phyloP scores from a whole-genome alignment of 30 jellyfish, hydroid and myxozoan species.

The Hydractinia symbiolongicarpus region DNA sequence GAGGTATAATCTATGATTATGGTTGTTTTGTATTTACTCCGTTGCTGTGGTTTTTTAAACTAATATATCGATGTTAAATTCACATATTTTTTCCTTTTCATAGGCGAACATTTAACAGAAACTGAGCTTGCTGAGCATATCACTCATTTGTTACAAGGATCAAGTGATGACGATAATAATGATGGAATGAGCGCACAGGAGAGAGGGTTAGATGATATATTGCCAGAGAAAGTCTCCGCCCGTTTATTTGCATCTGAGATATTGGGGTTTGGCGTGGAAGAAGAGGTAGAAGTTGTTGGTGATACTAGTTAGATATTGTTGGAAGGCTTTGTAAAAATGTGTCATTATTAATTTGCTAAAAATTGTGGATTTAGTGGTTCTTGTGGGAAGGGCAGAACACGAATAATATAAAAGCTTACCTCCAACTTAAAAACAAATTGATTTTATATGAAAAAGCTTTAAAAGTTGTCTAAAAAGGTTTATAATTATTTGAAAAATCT shows the following conservation, averaged over 20 bases:
- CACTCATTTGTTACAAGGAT: not conserved
- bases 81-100: not conserved
- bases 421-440: too few species aligned
- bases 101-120: constrained; percentile 10
- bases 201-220: not conserved
- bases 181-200: not conserved
- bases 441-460: too few species aligned
- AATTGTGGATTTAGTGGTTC: too few species aligned
- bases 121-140: not conserved
- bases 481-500: too few species aligned
- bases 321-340: too few species aligned
- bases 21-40: not conserved
- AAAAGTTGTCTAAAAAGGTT: too few species aligned
- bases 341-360: too few species aligned
- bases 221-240: constrained; percentile 9
- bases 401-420: too few species aligned
- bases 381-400: too few species aligned
- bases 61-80: not conserved
- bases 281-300: not conserved
- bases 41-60: not conserved
- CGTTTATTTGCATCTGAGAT: not conserved
- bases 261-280: not conserved
- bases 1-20: not conserved
- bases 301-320: too few species aligned
- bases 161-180: not conserved